Evolutionary conservation across 2,888 invertebrate genomes (phyloP), one percentile per base, ranked within the genome.

Genomic region (Branchellion lobata): DNA sequence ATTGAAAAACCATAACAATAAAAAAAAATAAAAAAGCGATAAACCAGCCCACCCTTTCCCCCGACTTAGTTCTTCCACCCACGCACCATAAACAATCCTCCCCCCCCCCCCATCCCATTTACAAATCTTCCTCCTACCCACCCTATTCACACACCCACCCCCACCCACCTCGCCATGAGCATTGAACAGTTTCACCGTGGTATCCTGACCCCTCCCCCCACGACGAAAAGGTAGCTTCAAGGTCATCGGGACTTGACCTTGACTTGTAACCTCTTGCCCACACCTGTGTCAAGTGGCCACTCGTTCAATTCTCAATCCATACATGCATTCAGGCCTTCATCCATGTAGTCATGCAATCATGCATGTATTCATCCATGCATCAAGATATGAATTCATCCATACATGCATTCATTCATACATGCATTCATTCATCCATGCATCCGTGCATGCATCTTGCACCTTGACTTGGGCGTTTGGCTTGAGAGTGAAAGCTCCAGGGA

Each of bases 401-500:
- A 21, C 65, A 65, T 65, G 3, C 5, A 65, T 65, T 3, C 65
- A 65, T 65, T 3, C 65, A 65, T 65, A 5, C 65, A 65, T 65
- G 3, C 65, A 65, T 65, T 8, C 65, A 65, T 14, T 40, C 14
- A 40, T 40, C 40, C 40, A 40, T 40, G 40, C 40, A 14, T 40
- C 8, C 40, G 14, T 40, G 40, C 40, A 40, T 14, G 8, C 40
- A 40, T 8, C 14, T n/a, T n/a, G n/a, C 33, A 81, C 81, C 81
- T 77, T 81, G 27, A 79, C 51, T 57, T 79, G 80, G 34, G 68
- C 31, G 47, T 75, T 65, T 8, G 77, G 34, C 47, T 61, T 71
- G 57, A 81, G 80, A 3, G 33, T 31, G 40, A 81, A 68, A 75
- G 75, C 61, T n/a, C n/a, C 47, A n/a, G 75, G 53, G 29, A 81